Base-by-base conservation (phyloP, 64 coral and sea anemone genomes). In the Stichodactyla helianthus region DNA sequence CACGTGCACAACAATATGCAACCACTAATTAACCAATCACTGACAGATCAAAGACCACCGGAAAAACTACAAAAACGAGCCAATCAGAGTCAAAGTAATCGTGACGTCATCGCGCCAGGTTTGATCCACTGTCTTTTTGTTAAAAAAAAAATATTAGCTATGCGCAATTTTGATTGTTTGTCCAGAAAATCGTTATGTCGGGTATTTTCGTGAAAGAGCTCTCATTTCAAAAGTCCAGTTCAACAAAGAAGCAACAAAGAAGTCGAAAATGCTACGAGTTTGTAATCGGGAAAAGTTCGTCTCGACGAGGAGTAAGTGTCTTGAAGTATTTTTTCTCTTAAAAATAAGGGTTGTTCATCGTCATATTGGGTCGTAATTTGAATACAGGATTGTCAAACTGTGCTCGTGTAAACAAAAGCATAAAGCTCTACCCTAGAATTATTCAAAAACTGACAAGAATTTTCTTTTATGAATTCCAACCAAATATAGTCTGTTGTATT, bases 1-100 rank as follows among this genome's bases (percentile, higher is more conserved):
- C 78, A 81, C 52, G 78, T 81, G 78, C 78, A 10, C 52, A 81
- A 51, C 14, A 5, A 20, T 44, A 44, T 53, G 4, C 50, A 52
- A 81, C 78, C 78, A 22, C 78, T 81, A 81, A 81, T 81, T 81
- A 81, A 52, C 78, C 78, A 81, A 81, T 81, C 78, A 52, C 13
- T 81, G 16, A 20, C 78, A 51, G 78, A 81, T 81, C 51, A 81
- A 13, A 9, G 7, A 52, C 78, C 50, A 53, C 78, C 78, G 78
- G 51, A 81, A 81, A 81, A 35, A 79, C 77, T 22, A 51, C 77
- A 35, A 79, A 35, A 54, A 23, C 2, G 15, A 51, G 10, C 78
- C 51, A 81, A 81, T 81, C 50, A 81, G 17, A 53, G 0, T 52
- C 51, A 11, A 81, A 51, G 4, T 51, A 1, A 8, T 17, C 14